Base-by-base conservation (phyloP, 2,888 invertebrate species). In the Petrophora chlorosata region DNA sequence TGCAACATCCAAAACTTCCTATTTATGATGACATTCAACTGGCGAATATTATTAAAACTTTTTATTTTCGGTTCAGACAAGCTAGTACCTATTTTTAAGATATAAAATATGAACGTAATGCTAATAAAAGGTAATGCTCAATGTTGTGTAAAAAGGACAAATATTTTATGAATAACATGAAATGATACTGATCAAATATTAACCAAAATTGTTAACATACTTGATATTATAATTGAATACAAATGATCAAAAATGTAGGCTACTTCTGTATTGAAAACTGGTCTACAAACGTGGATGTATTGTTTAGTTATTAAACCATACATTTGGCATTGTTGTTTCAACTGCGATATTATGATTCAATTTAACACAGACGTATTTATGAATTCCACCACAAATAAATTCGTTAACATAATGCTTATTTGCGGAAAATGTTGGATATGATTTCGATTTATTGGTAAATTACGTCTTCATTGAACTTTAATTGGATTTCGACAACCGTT, bases 381-480 rank as follows among this genome's bases (percentile, higher is more conserved):
- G 58, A 45, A 48, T 56, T 63, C 51, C 57, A 64, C 64, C 61
- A 59, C 58, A 62, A 61, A 57, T 51, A 51, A 43, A 45, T 43
- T 52, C 55, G 44, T 40, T 63, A 65, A 61, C 61, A 56, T 61
- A 56, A 61, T 58, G 43, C 52, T 61, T 63, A 65, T 70, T 68
- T 64, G 52, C 59, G 36, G 43, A 53, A 45, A 47, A 56, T 45
- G 55, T 53, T 60, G 57, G 54, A 66, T 65, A 59, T 63, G 65
- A 67, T 62, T 70, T 70, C 63, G 59, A 61, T 73, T 68, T 65
- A 69, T 75, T 63, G 66, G 63, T 59, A 66, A 73, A 70, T 70
- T 54, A 74, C 69, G 65, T 72, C 65, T 76, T 67, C 63, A 75
- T 73, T 72, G 63, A 68, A 67, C 53, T 71, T 72, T 75, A 76